phyloP scores from a whole-genome alignment of 2,888 invertebrate species.

The Hoplodrina ambigua region DNA sequence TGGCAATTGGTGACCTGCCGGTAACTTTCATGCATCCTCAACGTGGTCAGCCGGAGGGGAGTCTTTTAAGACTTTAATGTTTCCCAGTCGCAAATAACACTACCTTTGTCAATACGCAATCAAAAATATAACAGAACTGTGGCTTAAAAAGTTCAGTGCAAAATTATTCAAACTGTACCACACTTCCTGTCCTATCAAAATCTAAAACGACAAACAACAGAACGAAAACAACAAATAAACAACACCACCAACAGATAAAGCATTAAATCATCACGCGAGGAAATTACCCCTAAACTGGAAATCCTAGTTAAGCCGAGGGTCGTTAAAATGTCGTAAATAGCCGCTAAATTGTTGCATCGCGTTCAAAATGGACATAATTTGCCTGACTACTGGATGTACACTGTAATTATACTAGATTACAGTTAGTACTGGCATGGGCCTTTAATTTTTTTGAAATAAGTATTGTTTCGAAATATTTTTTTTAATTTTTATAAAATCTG shows the following conservation, averaged over 20 bases:
- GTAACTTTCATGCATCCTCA: not conserved
- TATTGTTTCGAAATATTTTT: not conserved
- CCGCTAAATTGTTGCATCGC: conserved; percentile 65
- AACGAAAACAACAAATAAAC: conserved; percentile 12
- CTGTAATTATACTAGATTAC: conserved; percentile 59
- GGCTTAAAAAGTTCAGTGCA: not conserved
- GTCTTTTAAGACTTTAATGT: not conserved
- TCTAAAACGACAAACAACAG: not conserved
- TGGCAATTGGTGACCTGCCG: not conserved
- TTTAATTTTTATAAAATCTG: not conserved
- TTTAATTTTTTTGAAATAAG: not conserved
- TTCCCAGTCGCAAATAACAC: too few relatives aligned
- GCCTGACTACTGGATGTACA: conserved; percentile 51
- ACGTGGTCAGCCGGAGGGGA: too few relatives aligned
- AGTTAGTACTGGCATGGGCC: conserved; percentile 24
- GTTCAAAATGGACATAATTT: conserved; percentile 63
- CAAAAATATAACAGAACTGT: too few relatives aligned
- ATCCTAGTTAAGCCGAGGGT: conserved; percentile 53
- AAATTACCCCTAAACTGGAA: conserved; percentile 57
- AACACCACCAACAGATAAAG: conserved; percentile 26
- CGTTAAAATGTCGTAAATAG: conserved; percentile 68
- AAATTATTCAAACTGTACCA: not conserved
- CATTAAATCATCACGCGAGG: conserved; percentile 53
- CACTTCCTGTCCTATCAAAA: not conserved
- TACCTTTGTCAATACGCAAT: too few relatives aligned